phyloP scores from a whole-genome alignment of 2,113 vertebrate genomes.

The Xerus inauris region DNA sequence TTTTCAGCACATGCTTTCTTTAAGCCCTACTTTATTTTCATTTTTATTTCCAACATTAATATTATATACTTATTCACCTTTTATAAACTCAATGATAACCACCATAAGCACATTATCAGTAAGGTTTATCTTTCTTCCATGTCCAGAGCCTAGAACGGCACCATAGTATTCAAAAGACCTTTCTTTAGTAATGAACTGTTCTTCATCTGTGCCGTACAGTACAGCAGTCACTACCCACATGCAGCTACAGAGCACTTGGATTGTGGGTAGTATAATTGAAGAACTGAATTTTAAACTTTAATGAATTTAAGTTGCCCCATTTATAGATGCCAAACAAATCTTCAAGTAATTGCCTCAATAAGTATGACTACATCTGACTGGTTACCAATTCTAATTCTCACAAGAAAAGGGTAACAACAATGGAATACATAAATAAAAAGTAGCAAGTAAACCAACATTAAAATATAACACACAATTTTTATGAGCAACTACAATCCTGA shows the following conservation, averaged over 20 bases:
- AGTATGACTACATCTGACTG: not conserved
- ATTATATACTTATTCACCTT: not conserved
- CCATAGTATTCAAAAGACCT: not conserved
- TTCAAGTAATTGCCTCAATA: not conserved
- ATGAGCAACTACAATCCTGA: not conserved
- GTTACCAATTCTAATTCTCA: constrained; percentile 42
- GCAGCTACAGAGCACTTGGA: not conserved
- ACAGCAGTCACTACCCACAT: not conserved
- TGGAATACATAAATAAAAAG: not conserved
- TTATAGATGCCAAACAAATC: constrained; percentile 26
- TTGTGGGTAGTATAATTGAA: not conserved
- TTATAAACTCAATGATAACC: not conserved
- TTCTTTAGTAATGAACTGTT: not conserved
- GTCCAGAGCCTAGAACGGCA: not conserved
- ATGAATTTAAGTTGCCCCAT: not conserved
- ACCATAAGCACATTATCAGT: not conserved
- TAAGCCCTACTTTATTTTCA: not conserved
- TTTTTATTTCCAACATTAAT: not conserved
- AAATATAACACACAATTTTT: constrained; percentile 6
- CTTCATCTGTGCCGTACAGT: not conserved
- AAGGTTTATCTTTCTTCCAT: not conserved
- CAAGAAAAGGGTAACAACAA: not conserved
- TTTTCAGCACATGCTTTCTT: not conserved
- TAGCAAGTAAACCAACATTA: not conserved
- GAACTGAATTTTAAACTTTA: constrained; percentile 30